phyloP scores from a whole-genome alignment of 2,113 vertebrate genomes.

The Prionailurus viverrinus region DNA sequence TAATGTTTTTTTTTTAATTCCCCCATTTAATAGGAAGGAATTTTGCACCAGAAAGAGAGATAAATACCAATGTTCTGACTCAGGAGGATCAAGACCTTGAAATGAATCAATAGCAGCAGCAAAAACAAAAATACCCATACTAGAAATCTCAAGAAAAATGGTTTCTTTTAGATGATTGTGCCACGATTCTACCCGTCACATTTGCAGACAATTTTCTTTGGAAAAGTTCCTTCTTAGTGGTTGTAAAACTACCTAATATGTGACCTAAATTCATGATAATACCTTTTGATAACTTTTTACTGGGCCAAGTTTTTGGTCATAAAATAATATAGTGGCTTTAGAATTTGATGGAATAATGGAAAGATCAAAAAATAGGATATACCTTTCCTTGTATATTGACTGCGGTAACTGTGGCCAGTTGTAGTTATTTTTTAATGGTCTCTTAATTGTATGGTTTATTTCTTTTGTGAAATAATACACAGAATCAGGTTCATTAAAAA shows the following conservation, averaged over 20 bases:
- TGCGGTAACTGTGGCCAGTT: background rate
- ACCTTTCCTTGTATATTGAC: background rate
- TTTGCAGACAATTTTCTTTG: slow-evolving; percentile 3
- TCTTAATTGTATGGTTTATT: background rate
- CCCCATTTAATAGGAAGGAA: background rate
- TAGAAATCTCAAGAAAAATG: slow-evolving; percentile 6
- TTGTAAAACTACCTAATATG: background rate
- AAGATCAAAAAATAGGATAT: background rate
- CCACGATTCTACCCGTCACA: background rate
- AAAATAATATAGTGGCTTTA: background rate
- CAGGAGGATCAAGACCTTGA: background rate
- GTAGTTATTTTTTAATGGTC: background rate
- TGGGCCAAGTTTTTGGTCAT: background rate
- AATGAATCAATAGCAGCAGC: background rate
- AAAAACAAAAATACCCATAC: background rate
- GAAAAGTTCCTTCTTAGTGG: background rate
- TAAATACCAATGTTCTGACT: background rate
- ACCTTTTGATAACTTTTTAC: background rate
- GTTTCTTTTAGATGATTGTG: background rate
- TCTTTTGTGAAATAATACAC: background rate
- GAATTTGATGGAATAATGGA: background rate
- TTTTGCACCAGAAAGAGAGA: background rate
- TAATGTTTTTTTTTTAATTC: slow-evolving; percentile 4
- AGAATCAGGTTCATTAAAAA: background rate
- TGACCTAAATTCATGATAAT: background rate